Evolutionary conservation across 2,888 invertebrate species (phyloP).

Genomic region (Amblyjoppa fuscipennis): DNA sequence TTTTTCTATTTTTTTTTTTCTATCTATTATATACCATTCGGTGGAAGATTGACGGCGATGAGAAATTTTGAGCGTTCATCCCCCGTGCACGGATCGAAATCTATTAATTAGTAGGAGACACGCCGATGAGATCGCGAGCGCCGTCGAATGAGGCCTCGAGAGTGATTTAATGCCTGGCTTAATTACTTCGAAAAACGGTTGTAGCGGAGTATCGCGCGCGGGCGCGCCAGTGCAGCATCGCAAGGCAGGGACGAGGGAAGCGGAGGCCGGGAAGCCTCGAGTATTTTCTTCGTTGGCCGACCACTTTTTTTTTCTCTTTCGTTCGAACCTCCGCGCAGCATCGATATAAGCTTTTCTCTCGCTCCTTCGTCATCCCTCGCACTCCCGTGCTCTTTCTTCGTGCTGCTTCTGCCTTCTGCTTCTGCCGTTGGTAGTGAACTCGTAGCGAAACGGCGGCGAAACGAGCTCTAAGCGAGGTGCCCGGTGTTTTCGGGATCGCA

Average conservation of each 20-base stretch:
- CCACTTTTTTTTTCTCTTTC: conserved; percentile 49
- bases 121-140: conserved; percentile 74
- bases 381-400: conserved; percentile 23
- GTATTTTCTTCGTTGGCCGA: conserved; percentile 65
- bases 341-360: conserved; percentile 58
- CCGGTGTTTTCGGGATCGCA: conserved; percentile 67
- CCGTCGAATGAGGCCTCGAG: conserved; percentile 70
- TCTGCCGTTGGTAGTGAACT: conserved; percentile 54
- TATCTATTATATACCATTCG: conserved; percentile 39
- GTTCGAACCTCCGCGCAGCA: conserved; percentile 43
- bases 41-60: conserved; percentile 63
- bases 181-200: conserved; percentile 81
- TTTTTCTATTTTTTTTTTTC: conserved; percentile 9
- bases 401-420: conserved; percentile 32
- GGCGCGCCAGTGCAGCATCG: conserved; percentile 31
- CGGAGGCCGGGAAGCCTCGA: conserved; percentile 57
- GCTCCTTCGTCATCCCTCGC: conserved; percentile 25
- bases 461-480: conserved; percentile 44
- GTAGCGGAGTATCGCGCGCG: conserved; percentile 62
- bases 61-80: conserved; percentile 63
- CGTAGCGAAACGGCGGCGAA: conserved; percentile 56
- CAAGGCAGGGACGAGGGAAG: conserved; percentile 51
- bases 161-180: conserved; percentile 81
- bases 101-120: conserved; percentile 79
- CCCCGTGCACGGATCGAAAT: conserved; percentile 73